Conservation (phyloP, 2,888 invertebrate genomes). For the Clistopyga incitator region DNA sequence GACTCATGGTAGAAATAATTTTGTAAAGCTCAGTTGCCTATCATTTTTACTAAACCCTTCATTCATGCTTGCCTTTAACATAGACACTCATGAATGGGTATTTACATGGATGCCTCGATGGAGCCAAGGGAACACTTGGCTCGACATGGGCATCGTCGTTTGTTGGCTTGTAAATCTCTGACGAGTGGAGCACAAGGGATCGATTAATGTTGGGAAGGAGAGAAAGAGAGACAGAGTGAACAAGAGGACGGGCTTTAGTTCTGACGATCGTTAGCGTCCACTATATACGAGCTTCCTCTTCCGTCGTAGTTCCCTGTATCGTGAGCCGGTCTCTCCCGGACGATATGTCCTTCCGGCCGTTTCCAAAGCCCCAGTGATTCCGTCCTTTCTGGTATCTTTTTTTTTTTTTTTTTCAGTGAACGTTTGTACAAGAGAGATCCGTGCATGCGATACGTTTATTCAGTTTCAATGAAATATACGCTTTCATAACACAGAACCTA, state of each 20-base stretch:
- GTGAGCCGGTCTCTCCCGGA: conserved; percentile 56
- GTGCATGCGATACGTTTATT: conserved; percentile 45
- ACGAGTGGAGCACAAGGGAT: conserved; percentile 61
- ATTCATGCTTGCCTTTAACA: not conserved
- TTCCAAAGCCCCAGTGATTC: conserved; percentile 56
- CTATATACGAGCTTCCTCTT: conserved; percentile 62
- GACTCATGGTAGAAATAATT: no score
- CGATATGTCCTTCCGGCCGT: conserved; percentile 64
- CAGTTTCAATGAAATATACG: conserved; percentile 50
- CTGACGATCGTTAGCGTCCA: conserved; percentile 63
- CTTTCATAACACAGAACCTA: conserved; percentile 29
- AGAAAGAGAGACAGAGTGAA: conserved; percentile 24
- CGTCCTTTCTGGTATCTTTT: conserved; percentile 36
- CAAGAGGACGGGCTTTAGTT: conserved; percentile 43
- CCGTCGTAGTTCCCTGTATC: conserved; percentile 57
- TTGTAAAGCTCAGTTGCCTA: no score
- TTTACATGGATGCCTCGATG: conserved; percentile 24
- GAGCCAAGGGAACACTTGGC: conserved; percentile 31
- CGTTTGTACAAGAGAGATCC: conserved; percentile 44
- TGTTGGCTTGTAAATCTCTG: conserved; percentile 55
- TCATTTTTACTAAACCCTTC: not conserved
- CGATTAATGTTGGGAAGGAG: conserved; percentile 58
- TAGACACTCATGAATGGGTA: conserved; percentile 26
- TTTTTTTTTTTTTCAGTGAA: conserved; percentile 30
- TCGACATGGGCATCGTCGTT: not conserved